Evolutionary conservation across 2,797 vertebrate species (phyloP), one percentile per base, ranked within the genome.

Genomic region (Catostomus latipinnis): DNA sequence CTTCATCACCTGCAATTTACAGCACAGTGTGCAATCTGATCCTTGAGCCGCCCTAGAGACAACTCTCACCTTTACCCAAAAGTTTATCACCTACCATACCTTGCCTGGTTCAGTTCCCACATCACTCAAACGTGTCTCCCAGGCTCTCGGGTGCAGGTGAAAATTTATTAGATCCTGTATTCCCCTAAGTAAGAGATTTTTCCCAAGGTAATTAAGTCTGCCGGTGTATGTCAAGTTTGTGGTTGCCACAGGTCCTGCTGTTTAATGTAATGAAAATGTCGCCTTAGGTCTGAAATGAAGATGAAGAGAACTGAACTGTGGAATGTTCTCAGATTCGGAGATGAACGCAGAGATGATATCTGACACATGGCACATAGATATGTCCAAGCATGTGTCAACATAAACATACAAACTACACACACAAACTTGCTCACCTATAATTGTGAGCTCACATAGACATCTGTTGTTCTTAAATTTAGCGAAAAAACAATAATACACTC

Each of bases 151-250:
- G 34, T 46, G 62, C 43, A 65, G 62, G 34, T 34, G 62, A 50
- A 77, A 70, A 12, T 48, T 54, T 9, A 62, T 53, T 18, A 71
- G 66, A 71, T 46, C n/a, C 60, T 12, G 1, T 54, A 74, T 78
- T 69, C 71, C 57, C 65, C 43, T 48, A 12, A 66, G 77, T 16
- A 60, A 69, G 50, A 82, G 76, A 62, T 82, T 66, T 80, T 49
- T 82, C 56, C 76, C 53, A 66, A 58, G 71, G 77, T 79, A 62
- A 82, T 82, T 80, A 81, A 53, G 22, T 62, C 54, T 50, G 45
- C 78, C 70, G 66, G 53, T 74, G 46, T 63, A 77, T 58, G 53
- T 65, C 78, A 73, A 49, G 54, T 49, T 49, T 78, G 54, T 52
- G 76, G 72, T 62, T 68, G 18, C 66, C 52, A 16, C 56, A 71